Conservation (phyloP, 2,113 vertebrate genomes). For the Charina bottae region DNA sequence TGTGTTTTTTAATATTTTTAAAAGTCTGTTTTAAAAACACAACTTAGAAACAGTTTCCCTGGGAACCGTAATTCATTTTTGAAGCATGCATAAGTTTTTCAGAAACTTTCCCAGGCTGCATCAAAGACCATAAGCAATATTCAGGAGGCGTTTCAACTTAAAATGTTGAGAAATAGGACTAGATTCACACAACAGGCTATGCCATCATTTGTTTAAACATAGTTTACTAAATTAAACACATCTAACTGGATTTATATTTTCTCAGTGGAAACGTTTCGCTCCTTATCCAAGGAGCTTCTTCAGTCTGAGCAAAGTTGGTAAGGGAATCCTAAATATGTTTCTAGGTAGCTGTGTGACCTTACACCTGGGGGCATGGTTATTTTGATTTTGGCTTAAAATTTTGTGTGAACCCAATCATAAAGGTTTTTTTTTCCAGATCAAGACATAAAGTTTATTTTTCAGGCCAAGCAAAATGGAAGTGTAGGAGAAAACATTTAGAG, state of each 20-base stretch:
- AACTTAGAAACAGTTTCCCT: not conserved
- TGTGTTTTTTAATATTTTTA: conserved; percentile 20
- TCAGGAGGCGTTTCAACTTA: not conserved
- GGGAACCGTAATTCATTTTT: conserved; percentile 6
- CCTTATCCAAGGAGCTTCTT: too few relatives aligned
- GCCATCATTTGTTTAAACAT: too few relatives aligned
- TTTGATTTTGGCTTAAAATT: not conserved
- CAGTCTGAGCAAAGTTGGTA: too few relatives aligned
- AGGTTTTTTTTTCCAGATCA: not conserved
- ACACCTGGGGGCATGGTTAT: too few relatives aligned
- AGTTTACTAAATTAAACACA: too few relatives aligned
- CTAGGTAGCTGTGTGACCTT: too few relatives aligned
- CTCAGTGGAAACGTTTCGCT: too few relatives aligned
- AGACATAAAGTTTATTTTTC: not conserved
- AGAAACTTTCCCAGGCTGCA: not conserved
- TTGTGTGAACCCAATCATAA: not conserved
- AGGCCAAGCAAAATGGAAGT: not conserved
- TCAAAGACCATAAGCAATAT: not conserved
- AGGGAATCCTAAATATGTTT: too few relatives aligned
- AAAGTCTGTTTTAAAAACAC: conserved; percentile 23
- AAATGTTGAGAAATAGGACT: not conserved
- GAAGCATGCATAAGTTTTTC: not conserved
- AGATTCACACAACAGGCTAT: not conserved
- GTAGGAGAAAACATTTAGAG: not conserved
- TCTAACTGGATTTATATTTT: too few relatives aligned